phyloP scores from a whole-genome alignment of 2,888 invertebrate genomes.

The Brachynemurus nebulosus region DNA sequence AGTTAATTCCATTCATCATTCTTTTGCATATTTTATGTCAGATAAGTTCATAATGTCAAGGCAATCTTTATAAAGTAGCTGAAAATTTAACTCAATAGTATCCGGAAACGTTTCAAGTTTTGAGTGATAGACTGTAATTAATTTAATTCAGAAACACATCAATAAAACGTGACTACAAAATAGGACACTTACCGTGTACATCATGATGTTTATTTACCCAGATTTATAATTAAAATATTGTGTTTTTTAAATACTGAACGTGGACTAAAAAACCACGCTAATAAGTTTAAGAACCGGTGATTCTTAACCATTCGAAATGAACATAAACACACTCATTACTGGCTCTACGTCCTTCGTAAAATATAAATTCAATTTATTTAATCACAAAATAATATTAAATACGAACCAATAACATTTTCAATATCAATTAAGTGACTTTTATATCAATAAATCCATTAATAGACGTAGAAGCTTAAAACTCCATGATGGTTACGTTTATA shows the following conservation, averaged over 20 bases:
- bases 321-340: constrained; percentile 7
- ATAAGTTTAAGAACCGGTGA: constrained; percentile 5
- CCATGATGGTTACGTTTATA: not conserved
- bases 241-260: not conserved
- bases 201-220: constrained; percentile 28
- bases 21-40: too few species aligned
- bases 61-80: too few species aligned
- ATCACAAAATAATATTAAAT: not conserved
- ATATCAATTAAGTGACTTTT: not conserved
- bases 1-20: too few species aligned
- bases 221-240: not conserved
- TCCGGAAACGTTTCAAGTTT: too few species aligned
- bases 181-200: constrained; percentile 35
- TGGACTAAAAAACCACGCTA: constrained; percentile 8
- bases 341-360: not conserved
- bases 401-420: constrained; percentile 1
- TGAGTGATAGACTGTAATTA: too few species aligned
- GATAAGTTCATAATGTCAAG: too few species aligned
- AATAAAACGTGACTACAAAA: too few species aligned
- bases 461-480: not conserved
- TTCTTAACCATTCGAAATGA: constrained; percentile 8
- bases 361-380: not conserved
- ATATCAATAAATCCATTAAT: not conserved
- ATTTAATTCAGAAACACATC: too few species aligned
- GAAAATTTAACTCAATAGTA: too few species aligned